phyloP scores from a whole-genome alignment of 2,797 vertebrate species.

The Danio jaintianensis region DNA sequence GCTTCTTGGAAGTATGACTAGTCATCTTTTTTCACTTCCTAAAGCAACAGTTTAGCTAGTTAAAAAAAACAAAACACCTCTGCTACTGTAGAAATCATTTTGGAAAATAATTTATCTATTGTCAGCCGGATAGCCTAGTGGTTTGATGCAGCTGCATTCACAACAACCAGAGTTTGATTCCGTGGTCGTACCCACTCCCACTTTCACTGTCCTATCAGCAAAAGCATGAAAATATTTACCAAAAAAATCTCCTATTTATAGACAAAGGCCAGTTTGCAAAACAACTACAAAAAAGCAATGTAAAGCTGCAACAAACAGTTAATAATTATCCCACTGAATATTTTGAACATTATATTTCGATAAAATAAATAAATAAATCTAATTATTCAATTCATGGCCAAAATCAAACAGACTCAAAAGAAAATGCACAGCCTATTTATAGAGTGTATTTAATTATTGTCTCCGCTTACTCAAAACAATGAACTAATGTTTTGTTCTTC shows the following conservation, averaged over 20 bases:
- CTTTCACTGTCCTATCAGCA: too few species aligned
- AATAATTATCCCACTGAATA: not conserved
- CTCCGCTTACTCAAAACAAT: not conserved
- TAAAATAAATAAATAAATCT: not conserved
- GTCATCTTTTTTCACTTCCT: slow-evolving; percentile 18
- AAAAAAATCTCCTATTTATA: too few species aligned
- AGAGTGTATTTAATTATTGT: not conserved
- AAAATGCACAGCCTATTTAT: not conserved
- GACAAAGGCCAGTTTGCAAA: too few species aligned
- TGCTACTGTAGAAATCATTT: not conserved
- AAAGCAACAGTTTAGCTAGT: not conserved
- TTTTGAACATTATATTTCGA: slow-evolving; percentile 1
- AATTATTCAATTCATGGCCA: not conserved
- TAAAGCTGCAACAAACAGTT: not conserved
- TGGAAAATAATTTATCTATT: not conserved
- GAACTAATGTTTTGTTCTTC: not conserved
- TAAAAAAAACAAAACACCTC: not conserved
- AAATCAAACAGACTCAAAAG: not conserved
- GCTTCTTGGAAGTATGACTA: slow-evolving; percentile 11
- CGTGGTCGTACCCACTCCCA: too few species aligned
- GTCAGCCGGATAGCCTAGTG: too few species aligned
- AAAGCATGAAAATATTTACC: too few species aligned
- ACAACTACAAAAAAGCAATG: too few species aligned
- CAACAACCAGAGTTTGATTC: too few species aligned
- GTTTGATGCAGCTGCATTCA: too few species aligned